Evolutionary conservation across 2,888 invertebrate species (phyloP).

Genomic region (Temnothorax unifasciatus): DNA sequence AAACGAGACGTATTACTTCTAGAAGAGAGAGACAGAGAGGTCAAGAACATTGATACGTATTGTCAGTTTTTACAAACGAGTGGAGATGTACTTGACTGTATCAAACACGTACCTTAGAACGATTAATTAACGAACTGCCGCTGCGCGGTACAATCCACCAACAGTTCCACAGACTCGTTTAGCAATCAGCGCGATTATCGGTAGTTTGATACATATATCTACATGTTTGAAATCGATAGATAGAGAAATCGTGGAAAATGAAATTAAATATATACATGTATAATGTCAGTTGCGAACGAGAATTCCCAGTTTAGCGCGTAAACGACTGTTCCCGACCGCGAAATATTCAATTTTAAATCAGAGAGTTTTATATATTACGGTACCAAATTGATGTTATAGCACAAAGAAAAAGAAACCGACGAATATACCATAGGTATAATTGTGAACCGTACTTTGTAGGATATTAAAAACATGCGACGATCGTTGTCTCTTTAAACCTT

Average conservation of each 20-base stretch:
- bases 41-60: constrained; percentile 6
- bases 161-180: constrained; percentile 7
- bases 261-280: background rate
- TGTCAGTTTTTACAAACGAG: background rate
- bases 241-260: background rate
- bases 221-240: constrained; percentile 23
- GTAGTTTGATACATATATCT: constrained; percentile 37
- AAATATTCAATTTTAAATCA: constrained; percentile 59
- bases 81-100: constrained; percentile 6
- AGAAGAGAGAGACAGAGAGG: background rate
- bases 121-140: constrained; percentile 26
- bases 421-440: background rate
- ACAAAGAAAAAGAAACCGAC: background rate
- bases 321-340: background rate
- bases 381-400: constrained; percentile 55
- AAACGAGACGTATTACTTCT: constrained; percentile 21
- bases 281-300: background rate
- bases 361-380: constrained; percentile 69
- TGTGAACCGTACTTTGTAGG: constrained; percentile 8
- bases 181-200: constrained; percentile 3
- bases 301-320: constrained; percentile 19
- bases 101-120: constrained; percentile 23
- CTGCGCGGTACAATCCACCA: constrained; percentile 26
- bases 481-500: constrained; percentile 23
- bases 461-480: constrained; percentile 10